Percentiles rank a stretch among this genome's conserved stretches.
phyloP scores from a whole-genome alignment of 2,888 invertebrate species.

The Biston betularia region DNA sequence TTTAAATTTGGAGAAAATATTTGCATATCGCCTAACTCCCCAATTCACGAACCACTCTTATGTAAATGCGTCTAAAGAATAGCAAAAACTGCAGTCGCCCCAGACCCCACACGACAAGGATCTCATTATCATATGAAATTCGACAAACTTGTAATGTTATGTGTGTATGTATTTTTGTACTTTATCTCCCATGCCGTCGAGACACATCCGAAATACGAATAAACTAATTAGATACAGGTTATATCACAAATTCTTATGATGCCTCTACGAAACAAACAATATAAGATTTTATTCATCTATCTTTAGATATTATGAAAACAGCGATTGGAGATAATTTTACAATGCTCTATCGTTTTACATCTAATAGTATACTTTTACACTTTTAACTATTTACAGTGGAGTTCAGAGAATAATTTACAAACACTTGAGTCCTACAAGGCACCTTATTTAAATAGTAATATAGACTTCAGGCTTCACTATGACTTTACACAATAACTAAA shows the following conservation, averaged over 20 bases:
- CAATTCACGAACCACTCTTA: slow-evolving; percentile 74
- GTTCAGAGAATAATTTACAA: slow-evolving; percentile 83
- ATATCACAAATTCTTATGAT: slow-evolving; percentile 85
- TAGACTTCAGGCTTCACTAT: slow-evolving; percentile 84
- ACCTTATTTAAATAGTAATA: slow-evolving; percentile 83
- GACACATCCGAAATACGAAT: slow-evolving; percentile 69
- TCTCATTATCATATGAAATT: slow-evolving; percentile 76
- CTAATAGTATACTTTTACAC: slow-evolving; percentile 84
- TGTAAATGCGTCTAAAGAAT: slow-evolving; percentile 77
- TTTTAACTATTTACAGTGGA: slow-evolving; percentile 82
- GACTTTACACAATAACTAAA: slow-evolving; percentile 84
- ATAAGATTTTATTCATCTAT: slow-evolving; percentile 73
- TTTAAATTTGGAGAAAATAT: slow-evolving; percentile 81
- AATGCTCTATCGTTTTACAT: slow-evolving; percentile 70
- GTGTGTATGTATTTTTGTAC: slow-evolving; percentile 83
- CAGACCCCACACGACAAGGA: slow-evolving; percentile 75
- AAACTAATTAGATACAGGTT: slow-evolving; percentile 80
- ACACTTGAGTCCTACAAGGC: slow-evolving; percentile 81
- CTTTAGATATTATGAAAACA: slow-evolving; percentile 67
- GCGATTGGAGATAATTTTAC: slow-evolving; percentile 75
- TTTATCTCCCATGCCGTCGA: slow-evolving; percentile 60
- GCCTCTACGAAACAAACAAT: slow-evolving; percentile 84
- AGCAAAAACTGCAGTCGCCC: slow-evolving; percentile 77
- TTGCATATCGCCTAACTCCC: slow-evolving; percentile 85
- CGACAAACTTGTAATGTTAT: slow-evolving; percentile 76